Base-by-base conservation (phyloP, 2,797 vertebrate species). In the Morelia viridis region DNA sequence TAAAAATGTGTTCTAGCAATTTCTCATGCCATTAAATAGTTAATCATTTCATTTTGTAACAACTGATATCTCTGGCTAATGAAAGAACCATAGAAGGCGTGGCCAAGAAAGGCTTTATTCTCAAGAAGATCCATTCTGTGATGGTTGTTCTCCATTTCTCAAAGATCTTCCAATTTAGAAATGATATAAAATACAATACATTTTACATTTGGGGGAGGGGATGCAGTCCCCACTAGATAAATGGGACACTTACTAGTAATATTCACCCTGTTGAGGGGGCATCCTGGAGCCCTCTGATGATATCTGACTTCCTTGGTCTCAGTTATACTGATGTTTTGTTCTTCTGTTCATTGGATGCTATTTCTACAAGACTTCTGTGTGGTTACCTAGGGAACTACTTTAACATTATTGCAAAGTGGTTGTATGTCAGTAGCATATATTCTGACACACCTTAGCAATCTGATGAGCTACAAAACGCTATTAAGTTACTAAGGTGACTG, bases 321-420 rank as follows among this genome's bases (percentile, higher is more conserved):
- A 0, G 9, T 50, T 46, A n/a, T 53, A 12, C 15, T 13, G 9
- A 58, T 62, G 22, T 35, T 56, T 64, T 11, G 24, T 68, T 46
- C 84, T 86, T 26, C 31, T 41, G 24, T 31, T 91, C 53, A 35
- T 68, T 68, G 31, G 85, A 28, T 58, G 62, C 60, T 57, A 41
- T 91, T 91, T 86, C 84, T 71, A 28, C 8, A 28, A 71, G 62
- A 60, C 19, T 56, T 53, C 11, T 87, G 58, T 68, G 19, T 68
- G 24, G 90, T 91, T 91, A 31, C 84, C 90, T 87, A 91, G 90
- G 90, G 90, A 91, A 91, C 84, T n/a, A 41, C 24, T 71, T 58
- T 11, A 68, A n/a, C 15, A 58, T 87, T 56, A 57, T 53, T 28
- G 50, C 50, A 46, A 58, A 46, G 9, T 46, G n/a, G n/a, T 31